Base-by-base conservation (phyloP, 2,113 vertebrate species). In the Sakesphorus luctuosus region DNA sequence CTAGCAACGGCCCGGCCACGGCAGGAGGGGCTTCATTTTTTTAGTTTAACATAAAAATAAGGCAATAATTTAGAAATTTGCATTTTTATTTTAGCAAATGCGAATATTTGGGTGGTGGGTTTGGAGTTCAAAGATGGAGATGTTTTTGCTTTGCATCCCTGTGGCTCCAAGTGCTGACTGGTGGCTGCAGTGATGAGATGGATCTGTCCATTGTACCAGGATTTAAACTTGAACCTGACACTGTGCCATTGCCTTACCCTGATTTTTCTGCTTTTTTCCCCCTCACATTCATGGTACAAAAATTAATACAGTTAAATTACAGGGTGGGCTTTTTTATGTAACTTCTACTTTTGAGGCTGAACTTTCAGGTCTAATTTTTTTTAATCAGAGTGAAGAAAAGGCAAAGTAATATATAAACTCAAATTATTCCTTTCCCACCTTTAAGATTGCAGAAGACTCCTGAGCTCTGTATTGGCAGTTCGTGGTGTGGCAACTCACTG, bases 1-100 rank as follows among this genome's bases (percentile, higher is more conserved):
- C 98, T 99, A 99, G 99, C 99, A 99, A 99, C 99, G 97, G 97
- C 99, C 99, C 90, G 97, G 99, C 99, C 98, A 98, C 69, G 90
- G 95, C 97, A 96, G 97, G 97, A 36, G 2, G 86, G 63, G 80
- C 86, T 52, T n/a, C 13, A 8, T 9, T 17, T 24, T 18, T 47
- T 31, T 28, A 74, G 98, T 98, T 97, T 9, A 26, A 68, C 97
- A 97, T 98, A 97, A 98, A 98, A 98, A 98, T 96, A 97, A 97
- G 96, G 96, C 94, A 97, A 94, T 98, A 97, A 98, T 98, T 98
- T 97, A 97, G 97, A 98, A 98, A 98, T 98, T 97, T 98, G 97
- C 97, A 97, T 98, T 99, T 99, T 98, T 98, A 98, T 98, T 98
- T 98, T 97, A 98, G 98, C 98, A 98, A 97, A 98, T 92, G 98